Evolutionary conservation across 2,888 invertebrate species (phyloP).

Genomic region (Nematopogon swammerdamellus): DNA sequence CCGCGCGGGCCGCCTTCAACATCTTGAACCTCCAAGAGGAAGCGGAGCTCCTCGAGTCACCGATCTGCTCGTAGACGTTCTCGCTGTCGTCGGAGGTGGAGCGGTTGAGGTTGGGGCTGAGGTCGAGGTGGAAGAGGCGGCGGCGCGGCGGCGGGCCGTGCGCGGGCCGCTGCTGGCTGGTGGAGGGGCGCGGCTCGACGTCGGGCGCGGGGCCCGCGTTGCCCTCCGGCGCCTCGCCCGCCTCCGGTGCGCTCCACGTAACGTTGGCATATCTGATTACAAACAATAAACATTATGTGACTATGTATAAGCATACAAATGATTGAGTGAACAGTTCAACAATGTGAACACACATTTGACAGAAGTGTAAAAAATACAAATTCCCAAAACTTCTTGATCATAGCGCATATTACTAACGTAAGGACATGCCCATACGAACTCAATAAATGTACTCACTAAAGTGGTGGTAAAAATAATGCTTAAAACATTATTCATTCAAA

Average conservation of each 20-base stretch:
- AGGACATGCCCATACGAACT: too few species aligned
- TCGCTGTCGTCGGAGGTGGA: conserved; percentile 14
- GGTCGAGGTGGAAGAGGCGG: conserved; percentile 20
- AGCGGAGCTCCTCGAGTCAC: conserved; percentile 34
- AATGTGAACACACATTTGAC: too few species aligned
- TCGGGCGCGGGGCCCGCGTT: conserved; percentile 15
- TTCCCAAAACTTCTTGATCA: too few species aligned
- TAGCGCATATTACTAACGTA: too few species aligned
- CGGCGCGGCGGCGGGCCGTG: conserved; percentile 19
- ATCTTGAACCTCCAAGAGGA: conserved; percentile 14
- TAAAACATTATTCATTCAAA: too few species aligned
- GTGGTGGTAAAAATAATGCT: too few species aligned
- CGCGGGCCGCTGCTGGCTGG: conserved; percentile 13
- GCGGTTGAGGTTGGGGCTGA: conserved; percentile 26
- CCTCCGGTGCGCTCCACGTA: conserved; percentile 7
- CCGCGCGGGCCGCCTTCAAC: conserved; percentile 9
- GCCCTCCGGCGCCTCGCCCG: conserved; percentile 15
- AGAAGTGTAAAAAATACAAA: too few species aligned
- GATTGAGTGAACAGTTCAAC: too few species aligned
- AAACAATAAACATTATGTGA: too few species aligned
- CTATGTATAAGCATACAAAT: too few species aligned
- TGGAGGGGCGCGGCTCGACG: conserved; percentile 14
- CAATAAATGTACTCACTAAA: too few species aligned
- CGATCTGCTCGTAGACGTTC: conserved; percentile 19
- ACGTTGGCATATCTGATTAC: neutral